Percentiles rank a stretch among this genome's conserved stretches.
These are phyloP conservation scores for Coryphaenoides rupestris DNA, from an alignment of 2,113 vertebrate genomes.

Conservation along the genomic window DNA sequence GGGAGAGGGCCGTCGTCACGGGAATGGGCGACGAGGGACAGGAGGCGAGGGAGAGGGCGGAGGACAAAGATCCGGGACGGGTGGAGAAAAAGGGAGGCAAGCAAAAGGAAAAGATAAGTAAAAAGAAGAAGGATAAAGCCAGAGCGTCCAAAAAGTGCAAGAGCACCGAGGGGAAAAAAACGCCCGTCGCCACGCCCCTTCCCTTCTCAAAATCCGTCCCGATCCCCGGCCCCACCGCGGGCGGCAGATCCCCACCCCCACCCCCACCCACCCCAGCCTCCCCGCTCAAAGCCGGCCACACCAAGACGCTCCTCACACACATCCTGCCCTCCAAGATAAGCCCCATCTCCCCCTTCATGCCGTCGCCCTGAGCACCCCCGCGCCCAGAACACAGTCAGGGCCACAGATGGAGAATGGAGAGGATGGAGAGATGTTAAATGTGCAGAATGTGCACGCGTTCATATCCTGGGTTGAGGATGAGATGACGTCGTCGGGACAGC, in stretches of 20 bases:
- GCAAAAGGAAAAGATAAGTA: slow-evolving; percentile 43
- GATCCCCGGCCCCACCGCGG: slow-evolving; percentile 24
- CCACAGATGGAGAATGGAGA: background rate
- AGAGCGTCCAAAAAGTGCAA: slow-evolving; percentile 41
- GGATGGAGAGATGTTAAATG: background rate
- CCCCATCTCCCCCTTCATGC: background rate
- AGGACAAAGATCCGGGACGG: slow-evolving; percentile 38
- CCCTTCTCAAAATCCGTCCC: slow-evolving; percentile 42
- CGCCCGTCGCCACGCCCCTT: slow-evolving; percentile 34
- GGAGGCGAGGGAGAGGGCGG: slow-evolving; percentile 15
- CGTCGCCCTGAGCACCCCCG: background rate
- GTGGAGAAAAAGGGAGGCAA: slow-evolving; percentile 45
- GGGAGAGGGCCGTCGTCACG: background rate
- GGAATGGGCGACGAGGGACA: slow-evolving; percentile 16
- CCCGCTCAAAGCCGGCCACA: background rate
- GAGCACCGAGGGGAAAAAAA: slow-evolving; percentile 40
- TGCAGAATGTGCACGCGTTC: too few relatives aligned
- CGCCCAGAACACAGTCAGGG: background rate
- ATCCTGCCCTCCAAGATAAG: background rate
- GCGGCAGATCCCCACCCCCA: slow-evolving; percentile 15
- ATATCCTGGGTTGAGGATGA: slow-evolving; percentile 39
- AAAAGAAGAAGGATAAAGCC: slow-evolving; percentile 32
- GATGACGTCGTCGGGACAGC: slow-evolving; percentile 53
- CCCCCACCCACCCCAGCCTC: slow-evolving; percentile 27
- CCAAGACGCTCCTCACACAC: background rate